These are phyloP conservation scores for Pristiophorus japonicus DNA, from an alignment of 2,113 vertebrate species.

Conservation along the genomic window DNA sequence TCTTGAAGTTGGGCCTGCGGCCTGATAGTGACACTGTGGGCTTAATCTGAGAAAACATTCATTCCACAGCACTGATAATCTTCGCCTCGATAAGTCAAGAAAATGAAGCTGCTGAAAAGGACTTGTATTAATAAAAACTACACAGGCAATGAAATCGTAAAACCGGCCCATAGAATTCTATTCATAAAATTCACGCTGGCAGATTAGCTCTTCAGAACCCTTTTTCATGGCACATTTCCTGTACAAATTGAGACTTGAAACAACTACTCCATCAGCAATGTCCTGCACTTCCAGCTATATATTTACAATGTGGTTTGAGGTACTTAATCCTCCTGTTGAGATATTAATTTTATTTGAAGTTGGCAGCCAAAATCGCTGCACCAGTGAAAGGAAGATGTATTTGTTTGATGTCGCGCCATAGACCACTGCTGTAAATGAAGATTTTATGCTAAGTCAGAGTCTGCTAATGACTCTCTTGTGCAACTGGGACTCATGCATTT, in stretches of 20 bases:
- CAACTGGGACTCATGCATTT: neutral
- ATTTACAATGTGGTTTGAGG: neutral
- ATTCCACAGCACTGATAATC: neutral
- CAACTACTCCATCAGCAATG: neutral
- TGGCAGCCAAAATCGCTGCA: neutral
- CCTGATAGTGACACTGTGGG: neutral
- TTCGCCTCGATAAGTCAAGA: neutral
- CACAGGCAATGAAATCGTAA: neutral
- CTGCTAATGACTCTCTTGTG: neutral
- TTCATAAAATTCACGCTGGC: neutral
- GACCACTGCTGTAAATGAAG: neutral
- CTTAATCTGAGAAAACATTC: neutral
- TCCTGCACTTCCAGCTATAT: neutral
- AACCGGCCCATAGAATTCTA: neutral
- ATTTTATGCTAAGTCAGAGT: neutral
- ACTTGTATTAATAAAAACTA: neutral
- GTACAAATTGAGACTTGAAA: slow-evolving; percentile 12
- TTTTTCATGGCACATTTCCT: neutral
- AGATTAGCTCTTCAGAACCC: neutral
- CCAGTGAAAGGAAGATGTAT: neutral
- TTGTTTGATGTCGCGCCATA: neutral
- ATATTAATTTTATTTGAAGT: neutral
- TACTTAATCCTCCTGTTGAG: neutral
- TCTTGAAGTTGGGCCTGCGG: neutral
- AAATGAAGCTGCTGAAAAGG: neutral